Base-by-base conservation (phyloP, 1,140 invertebrate species). In the Trypoxylus dichotomus region DNA sequence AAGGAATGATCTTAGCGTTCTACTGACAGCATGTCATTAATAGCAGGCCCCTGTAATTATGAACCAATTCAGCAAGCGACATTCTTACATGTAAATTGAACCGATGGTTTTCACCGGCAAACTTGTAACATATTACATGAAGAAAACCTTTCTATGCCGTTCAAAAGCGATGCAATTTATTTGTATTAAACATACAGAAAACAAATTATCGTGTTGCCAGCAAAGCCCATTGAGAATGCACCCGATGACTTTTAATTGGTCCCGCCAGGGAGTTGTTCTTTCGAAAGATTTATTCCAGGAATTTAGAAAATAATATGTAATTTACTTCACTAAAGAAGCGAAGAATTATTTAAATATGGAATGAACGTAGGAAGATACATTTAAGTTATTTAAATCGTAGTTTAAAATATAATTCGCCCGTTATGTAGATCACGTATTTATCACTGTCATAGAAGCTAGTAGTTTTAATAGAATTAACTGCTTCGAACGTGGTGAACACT, bases 11-110 rank as follows among this genome's bases (percentile, higher is more conserved):
- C 60, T 68, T 27, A 10, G 11, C 27, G 24, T 68, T 68, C 60
- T 27, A 68, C 27, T 68, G 60, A 68, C 60, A 68, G 60, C 27
- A 24, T 27, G 60, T 68, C 60, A 68, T 68, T 68, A 68, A 68
- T 68, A 68, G 60, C 24, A 24, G 21, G 24, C 60, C 60, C 27
- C 60, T 68, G 27, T 68, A 68, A 68, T 68, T 68, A 68, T 68
- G 60, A 24, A 27, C 60, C 60, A 13, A 68, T 68, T 68, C 24
- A 27, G 21, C 60, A 15, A 37, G 60, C 60, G 60, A 68, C 60
- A 68, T 25, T 68, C 60, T 68, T 68, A 29, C 60, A 25, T 29
- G 21, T 68, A 25, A 29, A 68, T 68, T 25, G 60, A 68, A 24
- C 7, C 24, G 24, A 11, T 27, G 21, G 60, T 29, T 27, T 68